phyloP scores from a whole-genome alignment of 1,140 invertebrate species.

The Papilio aristodemus region DNA sequence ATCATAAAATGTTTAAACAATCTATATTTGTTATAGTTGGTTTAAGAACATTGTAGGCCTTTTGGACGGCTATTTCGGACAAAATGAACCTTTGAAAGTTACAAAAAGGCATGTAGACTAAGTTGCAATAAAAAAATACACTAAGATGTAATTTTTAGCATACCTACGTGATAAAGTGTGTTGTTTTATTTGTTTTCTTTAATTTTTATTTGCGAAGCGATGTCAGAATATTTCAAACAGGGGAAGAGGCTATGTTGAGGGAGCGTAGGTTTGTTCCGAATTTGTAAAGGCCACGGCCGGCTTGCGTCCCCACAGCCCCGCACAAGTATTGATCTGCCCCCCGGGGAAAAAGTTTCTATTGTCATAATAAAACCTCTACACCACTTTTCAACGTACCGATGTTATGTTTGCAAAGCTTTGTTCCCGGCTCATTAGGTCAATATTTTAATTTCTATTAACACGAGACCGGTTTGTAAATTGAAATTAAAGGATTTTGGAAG shows the following conservation, averaged over 20 bases:
- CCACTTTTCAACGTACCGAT: conserved; percentile 40
- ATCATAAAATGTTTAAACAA: background rate
- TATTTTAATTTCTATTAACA: conserved; percentile 2
- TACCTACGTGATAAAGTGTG: background rate
- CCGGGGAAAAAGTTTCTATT: conserved; percentile 56
- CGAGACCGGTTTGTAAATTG: background rate
- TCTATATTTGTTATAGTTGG: background rate
- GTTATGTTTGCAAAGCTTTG: conserved; percentile 24
- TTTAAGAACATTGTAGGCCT: background rate
- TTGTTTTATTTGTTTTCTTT: conserved; percentile 24
- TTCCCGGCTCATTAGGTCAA: background rate
- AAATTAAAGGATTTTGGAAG: conserved; percentile 6
- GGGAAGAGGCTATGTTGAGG: conserved; percentile 27
- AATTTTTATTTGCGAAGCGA: background rate
- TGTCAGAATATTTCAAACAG: conserved; percentile 1
- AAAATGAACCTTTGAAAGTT: background rate
- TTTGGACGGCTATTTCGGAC: too few species aligned
- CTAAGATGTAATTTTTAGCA: too few species aligned
- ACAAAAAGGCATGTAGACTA: background rate
- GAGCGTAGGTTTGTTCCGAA: conserved; percentile 44
- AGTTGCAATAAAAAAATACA: too few species aligned
- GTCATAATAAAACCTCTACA: conserved; percentile 48
- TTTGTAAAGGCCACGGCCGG: conserved; percentile 48
- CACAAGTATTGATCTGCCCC: conserved; percentile 61
- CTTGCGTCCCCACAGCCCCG: conserved; percentile 47